Evolutionary conservation across 2,113 vertebrate genomes (phyloP), one percentile per base, ranked within the genome.

Genomic region (Barbus barbus): DNA sequence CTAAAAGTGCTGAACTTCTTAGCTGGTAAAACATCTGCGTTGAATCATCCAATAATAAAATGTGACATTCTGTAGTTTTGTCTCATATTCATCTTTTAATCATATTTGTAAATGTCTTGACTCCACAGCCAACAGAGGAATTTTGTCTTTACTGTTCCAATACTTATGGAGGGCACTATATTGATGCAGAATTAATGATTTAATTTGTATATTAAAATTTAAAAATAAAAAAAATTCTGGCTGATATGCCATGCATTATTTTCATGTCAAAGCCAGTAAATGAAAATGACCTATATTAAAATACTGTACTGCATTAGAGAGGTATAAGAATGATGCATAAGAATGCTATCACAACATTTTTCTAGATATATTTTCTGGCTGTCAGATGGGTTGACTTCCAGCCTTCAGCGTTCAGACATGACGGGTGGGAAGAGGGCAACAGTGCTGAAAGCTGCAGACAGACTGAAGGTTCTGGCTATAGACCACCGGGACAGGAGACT

Each of bases 331-430:
- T n/a, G 2, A 28, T 8, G n/a, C 48, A 24, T 24, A 73, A 73
- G 4, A 31, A 53, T 56, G 48, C 18, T 77, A 56, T 73, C 28
- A 33, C 51, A 31, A n/a, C 51, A 51, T 60, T 78, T 85, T 67
- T 90, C 63, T 91, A 99, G 97, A 90, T 89, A 96, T 76, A 81
- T 98, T 53, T 99, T 99, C 90, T 97, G 97, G 96, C 90, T 96
- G 77, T 96, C 96, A 33, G 94, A 93, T 11, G 92, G 92, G 9
- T 78, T 65, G 26, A 58, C 87, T n/a, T 88, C 94, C 31, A 94
- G 93, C 56, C 93, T 99, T 90, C 90, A 96, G 82, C 93, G 94
- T 51, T 90, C 91, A 7, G 91, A 91, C 48, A 63, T 95, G 22
- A 69, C 82, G 0, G 95, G 94, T 26, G 90, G 31, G 0, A 84